phyloP scores from a whole-genome alignment of 2,797 vertebrate genomes.

The Macroramphosus scolopax region DNA sequence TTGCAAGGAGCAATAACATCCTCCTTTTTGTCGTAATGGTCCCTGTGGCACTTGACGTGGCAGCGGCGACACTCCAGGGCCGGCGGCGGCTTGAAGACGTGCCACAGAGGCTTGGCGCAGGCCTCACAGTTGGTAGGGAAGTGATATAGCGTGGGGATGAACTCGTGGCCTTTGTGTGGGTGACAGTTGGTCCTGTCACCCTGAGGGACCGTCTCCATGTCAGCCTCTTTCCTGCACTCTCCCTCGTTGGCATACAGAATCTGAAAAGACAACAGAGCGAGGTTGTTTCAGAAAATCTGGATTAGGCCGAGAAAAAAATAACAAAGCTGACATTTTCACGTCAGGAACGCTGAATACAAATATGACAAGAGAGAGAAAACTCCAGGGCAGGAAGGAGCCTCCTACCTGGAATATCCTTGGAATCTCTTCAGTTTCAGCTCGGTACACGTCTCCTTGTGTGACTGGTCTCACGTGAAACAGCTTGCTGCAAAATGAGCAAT shows the following conservation, averaged over 20 bases:
- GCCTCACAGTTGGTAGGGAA: slow-evolving; percentile 98
- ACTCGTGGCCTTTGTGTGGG: slow-evolving; percentile 98
- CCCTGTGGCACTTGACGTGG: slow-evolving; percentile 99
- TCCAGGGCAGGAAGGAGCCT: slow-evolving; percentile 11
- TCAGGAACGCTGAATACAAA: slow-evolving; percentile 2
- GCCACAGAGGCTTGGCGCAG: slow-evolving; percentile 97
- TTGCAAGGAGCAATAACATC: slow-evolving; percentile 97
- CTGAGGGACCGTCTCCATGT: slow-evolving; percentile 88
- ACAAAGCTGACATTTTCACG: no score
- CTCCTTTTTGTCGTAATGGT: slow-evolving; percentile 98
- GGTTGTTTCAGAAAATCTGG: not conserved
- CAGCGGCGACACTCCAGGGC: slow-evolving; percentile 96
- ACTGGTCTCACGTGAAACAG: slow-evolving; percentile 98
- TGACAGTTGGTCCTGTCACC: slow-evolving; percentile 94
- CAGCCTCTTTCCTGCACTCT: slow-evolving; percentile 94
- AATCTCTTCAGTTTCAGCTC: slow-evolving; percentile 97
- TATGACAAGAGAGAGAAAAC: not conserved
- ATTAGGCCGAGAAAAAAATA: no score
- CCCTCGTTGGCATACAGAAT: slow-evolving; percentile 99
- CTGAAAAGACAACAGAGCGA: slow-evolving; percentile 61
- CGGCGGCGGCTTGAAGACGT: slow-evolving; percentile 96
- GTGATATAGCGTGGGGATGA: slow-evolving; percentile 98
- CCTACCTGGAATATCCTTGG: slow-evolving; percentile 98
- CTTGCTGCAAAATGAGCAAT: slow-evolving; percentile 79
- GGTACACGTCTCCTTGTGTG: slow-evolving; percentile 98